Evolutionary conservation across 1,140 invertebrate genomes (phyloP).

Genomic region (Mactra quadrangularis): DNA sequence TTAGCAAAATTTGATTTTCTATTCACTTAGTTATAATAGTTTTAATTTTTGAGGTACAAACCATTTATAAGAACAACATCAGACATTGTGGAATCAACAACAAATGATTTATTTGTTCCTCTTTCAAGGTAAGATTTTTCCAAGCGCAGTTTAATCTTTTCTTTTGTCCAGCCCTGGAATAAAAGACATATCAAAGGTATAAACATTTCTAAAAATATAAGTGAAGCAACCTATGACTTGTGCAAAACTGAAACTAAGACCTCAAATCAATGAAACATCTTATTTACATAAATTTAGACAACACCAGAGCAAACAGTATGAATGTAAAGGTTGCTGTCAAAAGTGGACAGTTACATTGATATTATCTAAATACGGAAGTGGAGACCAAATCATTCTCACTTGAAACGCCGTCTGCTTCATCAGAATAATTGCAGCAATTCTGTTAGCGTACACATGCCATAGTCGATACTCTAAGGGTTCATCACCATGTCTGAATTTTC

Average conservation of each 20-base stretch:
- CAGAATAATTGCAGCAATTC: constrained; percentile 74
- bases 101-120: constrained; percentile 62
- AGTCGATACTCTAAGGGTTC: constrained; percentile 78
- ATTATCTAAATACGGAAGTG: too few species aligned
- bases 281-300: too few species aligned
- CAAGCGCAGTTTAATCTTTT: constrained; percentile 74
- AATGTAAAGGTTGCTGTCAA: too few species aligned
- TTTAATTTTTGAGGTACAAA: constrained; percentile 44
- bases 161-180: constrained; percentile 75
- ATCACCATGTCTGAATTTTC: constrained; percentile 67
- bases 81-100: constrained; percentile 70
- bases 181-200: neutral
- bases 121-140: constrained; percentile 75
- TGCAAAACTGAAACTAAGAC: neutral
- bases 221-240: too few species aligned
- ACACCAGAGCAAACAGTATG: too few species aligned
- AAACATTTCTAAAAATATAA: too few species aligned
- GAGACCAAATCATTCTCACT: constrained; percentile 41
- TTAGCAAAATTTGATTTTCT: too few species aligned
- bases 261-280: too few species aligned
- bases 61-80: constrained; percentile 79
- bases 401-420: constrained; percentile 76
- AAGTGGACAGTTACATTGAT: too few species aligned
- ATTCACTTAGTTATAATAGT: too few species aligned
- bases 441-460: constrained; percentile 79